These are phyloP conservation scores for Muscicapa comitata DNA, from an alignment of 2,797 vertebrate genomes.

Conservation along the genomic window DNA sequence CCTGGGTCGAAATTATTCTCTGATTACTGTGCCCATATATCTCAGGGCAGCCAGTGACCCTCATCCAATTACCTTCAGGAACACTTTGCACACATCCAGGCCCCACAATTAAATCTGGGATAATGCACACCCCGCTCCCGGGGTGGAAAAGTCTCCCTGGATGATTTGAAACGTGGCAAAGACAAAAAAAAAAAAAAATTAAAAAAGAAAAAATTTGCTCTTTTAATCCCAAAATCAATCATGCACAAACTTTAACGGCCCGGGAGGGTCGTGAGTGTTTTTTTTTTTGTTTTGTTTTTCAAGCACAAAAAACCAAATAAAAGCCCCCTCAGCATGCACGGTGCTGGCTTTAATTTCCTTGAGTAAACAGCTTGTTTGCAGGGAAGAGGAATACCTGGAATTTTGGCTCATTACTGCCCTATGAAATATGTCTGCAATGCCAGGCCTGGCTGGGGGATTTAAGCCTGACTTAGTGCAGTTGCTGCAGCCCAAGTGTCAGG, in stretches of 20 bases:
- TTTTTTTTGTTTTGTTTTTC: background rate
- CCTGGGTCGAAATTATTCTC: conserved; percentile 41
- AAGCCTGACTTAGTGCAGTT: background rate
- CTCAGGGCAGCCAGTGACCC: conserved; percentile 59
- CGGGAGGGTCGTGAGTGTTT: background rate
- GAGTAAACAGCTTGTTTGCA: conserved; percentile 24
- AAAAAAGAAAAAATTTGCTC: background rate
- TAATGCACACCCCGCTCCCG: background rate
- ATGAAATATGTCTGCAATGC: background rate
- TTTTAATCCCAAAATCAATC: conserved; percentile 48
- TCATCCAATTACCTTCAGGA: conserved; percentile 52
- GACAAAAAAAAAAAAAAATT: background rate
- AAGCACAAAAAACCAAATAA: background rate
- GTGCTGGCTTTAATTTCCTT: conserved; percentile 65
- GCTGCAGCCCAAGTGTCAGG: background rate
- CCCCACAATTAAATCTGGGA: conserved; percentile 35
- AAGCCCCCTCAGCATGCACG: background rate
- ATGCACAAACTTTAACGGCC: background rate
- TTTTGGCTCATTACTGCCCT: conserved; percentile 36
- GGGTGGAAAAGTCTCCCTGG: conserved; percentile 13
- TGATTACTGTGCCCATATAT: conserved; percentile 44
- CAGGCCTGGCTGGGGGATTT: background rate
- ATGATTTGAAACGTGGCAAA: background rate
- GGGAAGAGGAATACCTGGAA: conserved; percentile 46
- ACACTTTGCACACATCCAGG: conserved; percentile 1